Percentiles rank a stretch among this genome's conserved stretches.
These are phyloP conservation scores for Boulengeromyrus knoepffleri DNA, from an alignment of 2,113 vertebrate genomes.

Conservation along the genomic window DNA sequence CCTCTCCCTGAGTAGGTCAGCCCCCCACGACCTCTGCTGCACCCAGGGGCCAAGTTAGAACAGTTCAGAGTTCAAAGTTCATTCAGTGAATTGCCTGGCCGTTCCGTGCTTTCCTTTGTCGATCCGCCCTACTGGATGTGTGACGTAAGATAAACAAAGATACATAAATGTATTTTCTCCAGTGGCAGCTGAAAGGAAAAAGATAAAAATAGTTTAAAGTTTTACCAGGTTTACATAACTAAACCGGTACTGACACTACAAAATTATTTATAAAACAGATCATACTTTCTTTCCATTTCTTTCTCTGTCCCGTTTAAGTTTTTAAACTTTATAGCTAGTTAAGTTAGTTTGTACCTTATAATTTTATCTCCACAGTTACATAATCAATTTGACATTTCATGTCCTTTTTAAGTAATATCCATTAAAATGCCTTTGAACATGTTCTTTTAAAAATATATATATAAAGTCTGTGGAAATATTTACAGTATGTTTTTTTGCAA, in stretches of 20 bases:
- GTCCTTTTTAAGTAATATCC: background rate
- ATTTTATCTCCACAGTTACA: background rate
- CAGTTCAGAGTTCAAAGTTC: slow-evolving; percentile 18
- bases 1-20: background rate
- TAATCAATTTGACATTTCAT: background rate
- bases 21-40: background rate
- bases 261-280: background rate
- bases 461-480: background rate
- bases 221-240: background rate
- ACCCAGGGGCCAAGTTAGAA: slow-evolving; percentile 8
- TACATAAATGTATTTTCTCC: no score
- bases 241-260: background rate
- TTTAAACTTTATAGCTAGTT: background rate
- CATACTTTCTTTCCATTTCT: background rate
- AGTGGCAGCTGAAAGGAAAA: background rate
- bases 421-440: background rate
- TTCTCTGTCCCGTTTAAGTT: background rate
- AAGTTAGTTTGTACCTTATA: background rate
- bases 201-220: background rate
- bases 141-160: background rate
- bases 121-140: background rate
- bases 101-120: background rate
- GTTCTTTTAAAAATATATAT: background rate
- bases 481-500: background rate
- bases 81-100: slow-evolving; percentile 5